phyloP scores from a whole-genome alignment of 23 tunicate species.

The Ciona savignyi region DNA sequence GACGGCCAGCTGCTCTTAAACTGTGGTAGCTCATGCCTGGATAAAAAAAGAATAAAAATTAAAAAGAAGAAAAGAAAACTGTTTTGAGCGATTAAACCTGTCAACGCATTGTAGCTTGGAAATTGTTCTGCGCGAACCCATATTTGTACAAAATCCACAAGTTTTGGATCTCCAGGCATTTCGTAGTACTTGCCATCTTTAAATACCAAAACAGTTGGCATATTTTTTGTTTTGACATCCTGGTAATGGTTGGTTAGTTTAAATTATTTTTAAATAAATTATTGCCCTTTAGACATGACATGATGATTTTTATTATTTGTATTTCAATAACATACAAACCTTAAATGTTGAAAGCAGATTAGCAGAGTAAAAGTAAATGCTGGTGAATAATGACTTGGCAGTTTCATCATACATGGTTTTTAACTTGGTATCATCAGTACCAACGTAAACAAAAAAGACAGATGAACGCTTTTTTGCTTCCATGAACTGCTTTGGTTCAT shows the following conservation, averaged over 20 bases:
- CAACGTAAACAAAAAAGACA: slow-evolving; percentile 70
- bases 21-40: slow-evolving; percentile 35
- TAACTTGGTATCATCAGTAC: slow-evolving; percentile 21
- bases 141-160: slow-evolving; percentile 8
- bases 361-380: slow-evolving; percentile 27
- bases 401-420: slow-evolving; percentile 18
- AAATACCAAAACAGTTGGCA: slow-evolving; percentile 61
- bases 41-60: not conserved
- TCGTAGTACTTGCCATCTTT: slow-evolving; percentile 53
- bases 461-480: slow-evolving; percentile 4
- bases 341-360: slow-evolving; percentile 2
- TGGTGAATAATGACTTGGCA: slow-evolving; percentile 39
- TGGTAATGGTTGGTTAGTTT: not conserved
- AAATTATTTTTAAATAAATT: too few relatives aligned
- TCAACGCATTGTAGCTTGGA: slow-evolving; percentile 39
- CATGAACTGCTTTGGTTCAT: not conserved
- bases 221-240: slow-evolving; percentile 11
- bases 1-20: slow-evolving; percentile 34
- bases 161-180: slow-evolving; percentile 21
- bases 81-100: slow-evolving; percentile 12
- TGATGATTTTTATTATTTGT: not conserved
- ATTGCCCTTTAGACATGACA: too few relatives aligned
- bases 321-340: slow-evolving; percentile 9
- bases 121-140: slow-evolving; percentile 63
- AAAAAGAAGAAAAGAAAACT: not conserved